phyloP scores from a whole-genome alignment of 2,888 invertebrate genomes.

The Caenorhabditis auriculariae region DNA sequence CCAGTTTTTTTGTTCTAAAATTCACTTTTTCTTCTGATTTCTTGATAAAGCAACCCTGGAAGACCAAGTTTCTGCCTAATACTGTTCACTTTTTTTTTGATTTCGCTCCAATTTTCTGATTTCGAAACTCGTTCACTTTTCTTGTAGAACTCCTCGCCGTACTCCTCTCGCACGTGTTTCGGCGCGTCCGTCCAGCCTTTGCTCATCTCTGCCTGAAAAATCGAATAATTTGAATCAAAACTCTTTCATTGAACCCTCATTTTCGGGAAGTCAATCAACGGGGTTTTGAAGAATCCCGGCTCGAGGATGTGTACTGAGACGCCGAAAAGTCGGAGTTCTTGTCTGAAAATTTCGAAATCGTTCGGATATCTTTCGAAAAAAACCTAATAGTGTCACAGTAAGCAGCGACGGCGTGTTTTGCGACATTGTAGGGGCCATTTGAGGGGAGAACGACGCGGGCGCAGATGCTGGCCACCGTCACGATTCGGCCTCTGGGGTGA shows the following conservation, averaged over 20 bases:
- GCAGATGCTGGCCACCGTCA: slow-evolving; percentile 65
- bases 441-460: slow-evolving; percentile 62
- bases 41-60: too few species aligned
- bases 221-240: not conserved
- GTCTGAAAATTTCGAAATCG: slow-evolving; percentile 39
- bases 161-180: slow-evolving; percentile 23
- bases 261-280: slow-evolving; percentile 29
- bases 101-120: too few species aligned
- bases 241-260: slow-evolving; percentile 7
- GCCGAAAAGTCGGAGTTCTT: slow-evolving; percentile 53
- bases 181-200: slow-evolving; percentile 29
- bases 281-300: slow-evolving; percentile 60
- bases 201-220: slow-evolving; percentile 17
- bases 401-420: slow-evolving; percentile 56
- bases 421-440: slow-evolving; percentile 55
- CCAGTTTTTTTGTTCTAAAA: not conserved
- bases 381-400: slow-evolving; percentile 57
- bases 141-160: slow-evolving; percentile 31
- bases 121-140: too few species aligned
- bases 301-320: slow-evolving; percentile 55
- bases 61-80: too few species aligned
- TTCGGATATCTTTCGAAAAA: not conserved
- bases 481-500: slow-evolving; percentile 64
- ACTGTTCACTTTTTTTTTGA: too few species aligned
- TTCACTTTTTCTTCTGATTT: too few species aligned